phyloP scores from a whole-genome alignment of 2,113 vertebrate genomes.

The Marmota flaviventris region DNA sequence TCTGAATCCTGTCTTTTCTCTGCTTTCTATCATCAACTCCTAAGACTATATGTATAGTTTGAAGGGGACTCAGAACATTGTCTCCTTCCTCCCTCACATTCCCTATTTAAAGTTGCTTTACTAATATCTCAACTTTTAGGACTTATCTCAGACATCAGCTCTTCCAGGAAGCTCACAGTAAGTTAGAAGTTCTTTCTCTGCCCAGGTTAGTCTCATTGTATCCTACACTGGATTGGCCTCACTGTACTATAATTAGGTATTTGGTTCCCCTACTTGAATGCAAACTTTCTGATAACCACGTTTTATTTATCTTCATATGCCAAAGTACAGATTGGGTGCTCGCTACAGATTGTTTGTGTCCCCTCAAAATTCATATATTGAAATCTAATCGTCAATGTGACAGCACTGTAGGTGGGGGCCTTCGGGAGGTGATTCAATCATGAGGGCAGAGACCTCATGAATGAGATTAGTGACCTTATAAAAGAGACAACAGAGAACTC shows the following conservation, averaged over 20 bases:
- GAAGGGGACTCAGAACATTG: neutral
- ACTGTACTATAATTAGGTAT: neutral
- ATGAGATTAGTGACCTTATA: neutral
- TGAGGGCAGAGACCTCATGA: neutral
- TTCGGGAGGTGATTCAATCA: neutral
- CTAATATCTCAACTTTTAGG: neutral
- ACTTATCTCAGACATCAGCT: neutral
- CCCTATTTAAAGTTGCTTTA: neutral
- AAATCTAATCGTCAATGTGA: neutral
- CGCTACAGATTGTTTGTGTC: neutral
- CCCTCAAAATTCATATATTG: neutral
- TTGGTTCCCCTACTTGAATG: neutral
- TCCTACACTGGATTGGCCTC: neutral
- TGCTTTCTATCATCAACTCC: neutral
- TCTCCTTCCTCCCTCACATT: neutral
- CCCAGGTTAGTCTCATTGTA: neutral
- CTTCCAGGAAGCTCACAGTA: neutral
- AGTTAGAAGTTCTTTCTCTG: neutral
- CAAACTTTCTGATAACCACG: neutral
- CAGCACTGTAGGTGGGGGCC: neutral
- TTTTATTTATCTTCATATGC: neutral
- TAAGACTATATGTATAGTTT: neutral
- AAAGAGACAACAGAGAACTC: neutral
- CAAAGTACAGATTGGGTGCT: neutral
- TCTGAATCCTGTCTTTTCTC: neutral